Evolutionary conservation across 2,888 invertebrate genomes (phyloP).

Genomic region (Lottia gigantea): DNA sequence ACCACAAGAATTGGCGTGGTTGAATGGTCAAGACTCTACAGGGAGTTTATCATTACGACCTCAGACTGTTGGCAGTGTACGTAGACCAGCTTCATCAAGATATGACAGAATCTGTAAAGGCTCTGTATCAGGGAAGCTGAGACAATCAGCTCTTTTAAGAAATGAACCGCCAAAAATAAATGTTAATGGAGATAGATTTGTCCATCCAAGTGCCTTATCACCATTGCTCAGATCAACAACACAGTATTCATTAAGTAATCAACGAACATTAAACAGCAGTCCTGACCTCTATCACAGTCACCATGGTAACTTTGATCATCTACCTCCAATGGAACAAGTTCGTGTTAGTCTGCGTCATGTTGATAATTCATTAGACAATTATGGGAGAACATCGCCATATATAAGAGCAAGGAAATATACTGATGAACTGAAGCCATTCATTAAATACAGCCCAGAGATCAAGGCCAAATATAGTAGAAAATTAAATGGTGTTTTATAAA

Average conservation of each 20-base stretch:
- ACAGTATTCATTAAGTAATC: slow-evolving; percentile 56
- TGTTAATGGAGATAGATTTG: slow-evolving; percentile 54
- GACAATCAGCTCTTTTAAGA: slow-evolving; percentile 31
- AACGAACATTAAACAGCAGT: slow-evolving; percentile 51
- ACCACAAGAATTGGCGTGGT: slow-evolving; percentile 48
- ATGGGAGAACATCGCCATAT: slow-evolving; percentile 19
- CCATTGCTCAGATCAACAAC: slow-evolving; percentile 55
- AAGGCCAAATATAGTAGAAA: slow-evolving; percentile 35
- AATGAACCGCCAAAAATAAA: slow-evolving; percentile 39
- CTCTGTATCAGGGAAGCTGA: slow-evolving; percentile 48
- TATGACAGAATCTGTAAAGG: slow-evolving; percentile 51
- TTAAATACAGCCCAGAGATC: slow-evolving; percentile 56
- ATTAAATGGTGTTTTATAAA: no score
- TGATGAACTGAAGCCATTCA: slow-evolving; percentile 53
- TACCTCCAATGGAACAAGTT: slow-evolving; percentile 58
- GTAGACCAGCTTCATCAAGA: slow-evolving; percentile 22
- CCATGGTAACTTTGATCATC: slow-evolving; percentile 33
- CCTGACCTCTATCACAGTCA: slow-evolving; percentile 44
- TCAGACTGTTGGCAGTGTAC: slow-evolving; percentile 21
- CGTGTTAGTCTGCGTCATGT: slow-evolving; percentile 50
- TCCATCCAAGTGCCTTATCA: slow-evolving; percentile 43
- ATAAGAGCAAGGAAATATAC: slow-evolving; percentile 37
- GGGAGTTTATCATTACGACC: slow-evolving; percentile 52
- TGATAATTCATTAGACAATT: slow-evolving; percentile 32
- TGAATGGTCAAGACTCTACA: slow-evolving; percentile 51